Evolutionary conservation across 2,113 vertebrate species (phyloP).

Genomic region (Cardinalis cardinalis): DNA sequence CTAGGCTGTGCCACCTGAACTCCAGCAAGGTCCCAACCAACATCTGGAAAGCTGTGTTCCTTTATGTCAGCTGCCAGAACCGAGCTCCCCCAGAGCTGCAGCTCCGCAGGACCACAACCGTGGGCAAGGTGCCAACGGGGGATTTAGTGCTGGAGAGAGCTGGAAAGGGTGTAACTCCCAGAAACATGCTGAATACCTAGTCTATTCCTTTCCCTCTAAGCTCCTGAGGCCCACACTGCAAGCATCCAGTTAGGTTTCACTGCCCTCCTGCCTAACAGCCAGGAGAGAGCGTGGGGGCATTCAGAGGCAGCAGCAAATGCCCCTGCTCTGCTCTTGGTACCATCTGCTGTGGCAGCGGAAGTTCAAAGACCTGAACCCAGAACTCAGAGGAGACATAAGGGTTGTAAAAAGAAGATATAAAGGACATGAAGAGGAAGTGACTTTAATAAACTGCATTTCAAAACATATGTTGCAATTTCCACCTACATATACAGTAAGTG

Average conservation of each 20-base stretch:
- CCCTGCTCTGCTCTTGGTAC: background rate
- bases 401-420: background rate
- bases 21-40: background rate
- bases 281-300: rapidly evolving
- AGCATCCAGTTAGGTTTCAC: background rate
- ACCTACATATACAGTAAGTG: background rate
- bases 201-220: background rate
- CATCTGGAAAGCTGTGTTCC: background rate
- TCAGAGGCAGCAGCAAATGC: rapidly evolving
- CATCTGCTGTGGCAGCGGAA: background rate
- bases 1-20: background rate
- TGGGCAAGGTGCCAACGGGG: rapidly evolving
- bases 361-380: background rate
- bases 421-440: background rate
- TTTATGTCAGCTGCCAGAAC: rapidly evolving
- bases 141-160: background rate
- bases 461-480: constrained; percentile 18
- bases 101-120: rapidly evolving
- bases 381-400: background rate
- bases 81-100: background rate
- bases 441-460: background rate
- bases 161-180: background rate
- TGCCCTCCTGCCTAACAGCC: background rate
- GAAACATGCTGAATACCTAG: background rate
- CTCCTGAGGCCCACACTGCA: background rate